These are phyloP conservation scores for Coboldia fuscipes DNA, from an alignment of 1,140 invertebrate genomes.

Conservation along the genomic window DNA sequence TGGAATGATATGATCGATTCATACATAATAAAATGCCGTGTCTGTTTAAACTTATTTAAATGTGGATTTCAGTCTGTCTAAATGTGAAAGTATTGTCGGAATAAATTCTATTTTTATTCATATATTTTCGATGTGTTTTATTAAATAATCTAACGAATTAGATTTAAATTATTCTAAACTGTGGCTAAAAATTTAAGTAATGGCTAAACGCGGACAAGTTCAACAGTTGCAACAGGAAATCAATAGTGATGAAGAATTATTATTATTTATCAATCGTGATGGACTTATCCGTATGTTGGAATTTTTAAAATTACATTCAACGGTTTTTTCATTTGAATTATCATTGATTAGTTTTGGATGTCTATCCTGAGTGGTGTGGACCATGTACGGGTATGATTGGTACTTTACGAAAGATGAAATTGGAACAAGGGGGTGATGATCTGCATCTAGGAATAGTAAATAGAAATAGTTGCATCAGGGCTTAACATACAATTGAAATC, in stretches of 20 bases:
- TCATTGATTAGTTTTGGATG: constrained; percentile 50
- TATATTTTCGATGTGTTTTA: too few species aligned
- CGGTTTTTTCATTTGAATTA: too few species aligned
- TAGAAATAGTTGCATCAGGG: background rate
- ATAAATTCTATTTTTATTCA: too few species aligned
- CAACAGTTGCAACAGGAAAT: constrained; percentile 59
- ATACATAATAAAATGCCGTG: too few species aligned
- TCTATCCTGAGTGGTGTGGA: constrained; percentile 86
- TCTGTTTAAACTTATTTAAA: too few species aligned
- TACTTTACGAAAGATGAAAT: constrained; percentile 70
- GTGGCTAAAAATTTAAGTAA: too few species aligned
- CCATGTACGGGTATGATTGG: constrained; percentile 72
- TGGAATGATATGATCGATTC: too few species aligned
- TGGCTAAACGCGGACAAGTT: constrained; percentile 47
- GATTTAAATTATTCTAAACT: too few species aligned
- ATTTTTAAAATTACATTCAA: too few species aligned
- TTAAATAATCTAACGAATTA: too few species aligned
- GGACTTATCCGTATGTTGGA: constrained; percentile 70
- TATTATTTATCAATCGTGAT: constrained; percentile 49
- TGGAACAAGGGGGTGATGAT: constrained; percentile 67
- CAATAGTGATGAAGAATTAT: constrained; percentile 72
- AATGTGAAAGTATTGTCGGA: too few species aligned
- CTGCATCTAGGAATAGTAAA: constrained; percentile 58
- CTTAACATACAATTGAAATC: background rate
- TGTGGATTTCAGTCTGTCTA: too few species aligned